A percentile compares a stretch with the other conserved stretches of the same genome.
phyloP scores from a whole-genome alignment of 2,888 invertebrate genomes.

The Tuberolachnus salignus region DNA sequence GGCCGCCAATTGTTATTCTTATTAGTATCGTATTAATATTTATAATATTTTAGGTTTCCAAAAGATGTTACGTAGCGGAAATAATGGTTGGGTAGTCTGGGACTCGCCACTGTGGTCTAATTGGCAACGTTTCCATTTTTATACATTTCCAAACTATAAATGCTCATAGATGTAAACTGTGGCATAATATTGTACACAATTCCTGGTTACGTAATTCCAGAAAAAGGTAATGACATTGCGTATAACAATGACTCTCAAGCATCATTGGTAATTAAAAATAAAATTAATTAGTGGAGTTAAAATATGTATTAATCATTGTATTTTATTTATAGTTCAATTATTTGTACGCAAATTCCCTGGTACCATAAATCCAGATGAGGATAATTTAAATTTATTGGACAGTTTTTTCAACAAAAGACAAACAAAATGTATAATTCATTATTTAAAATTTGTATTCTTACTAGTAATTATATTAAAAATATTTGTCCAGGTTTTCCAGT shows the following conservation, averaged over 20 bases:
- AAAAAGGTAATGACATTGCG: neutral
- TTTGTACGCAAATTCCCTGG: neutral
- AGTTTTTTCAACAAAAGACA: neutral
- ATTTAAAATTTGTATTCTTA: neutral
- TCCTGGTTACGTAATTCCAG: neutral
- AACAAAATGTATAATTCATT: neutral
- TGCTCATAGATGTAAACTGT: neutral
- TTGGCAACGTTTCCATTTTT: neutral
- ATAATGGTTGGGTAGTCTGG: constrained; percentile 7
- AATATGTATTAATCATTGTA: constrained; percentile 1
- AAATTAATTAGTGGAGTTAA: neutral
- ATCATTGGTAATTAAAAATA: neutral
- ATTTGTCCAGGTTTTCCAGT: neutral
- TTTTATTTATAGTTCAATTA: constrained; percentile 3
- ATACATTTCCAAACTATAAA: constrained; percentile 21
- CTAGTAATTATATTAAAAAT: neutral
- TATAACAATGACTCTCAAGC: neutral
- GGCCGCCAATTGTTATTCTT: neutral
- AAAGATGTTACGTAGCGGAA: neutral
- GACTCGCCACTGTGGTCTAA: neutral
- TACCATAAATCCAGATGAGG: neutral
- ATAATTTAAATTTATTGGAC: neutral
- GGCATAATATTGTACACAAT: neutral
- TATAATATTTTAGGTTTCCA: too few species aligned
- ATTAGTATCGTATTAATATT: neutral